Percentiles rank a stretch among this genome's conserved stretches.
These are phyloP conservation scores for Desmophyllum pertusum DNA, from an alignment of 92 coral and sea anemone species.

Conservation along the genomic window DNA sequence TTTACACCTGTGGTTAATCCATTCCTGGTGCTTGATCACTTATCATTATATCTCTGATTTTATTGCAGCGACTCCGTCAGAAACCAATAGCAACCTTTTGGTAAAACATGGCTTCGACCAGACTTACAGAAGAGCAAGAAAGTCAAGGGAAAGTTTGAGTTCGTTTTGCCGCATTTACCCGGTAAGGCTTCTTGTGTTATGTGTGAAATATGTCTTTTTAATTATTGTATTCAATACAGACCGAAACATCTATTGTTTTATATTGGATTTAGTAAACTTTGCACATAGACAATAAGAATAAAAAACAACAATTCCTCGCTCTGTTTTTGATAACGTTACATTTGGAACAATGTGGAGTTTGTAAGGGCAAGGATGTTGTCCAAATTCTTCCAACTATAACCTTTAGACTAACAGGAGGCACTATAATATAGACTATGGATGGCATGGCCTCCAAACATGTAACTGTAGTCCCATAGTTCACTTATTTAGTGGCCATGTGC, in stretches of 20 bases:
- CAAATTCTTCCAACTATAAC: not conserved
- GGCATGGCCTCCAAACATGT: no score
- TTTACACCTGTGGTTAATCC: not conserved
- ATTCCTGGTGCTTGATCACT: not conserved
- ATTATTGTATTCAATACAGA: not conserved
- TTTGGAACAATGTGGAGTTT: not conserved
- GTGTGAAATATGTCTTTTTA: not conserved
- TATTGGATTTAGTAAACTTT: not conserved
- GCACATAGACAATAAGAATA: not conserved
- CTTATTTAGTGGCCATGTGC: no score
- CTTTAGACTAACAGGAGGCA: no score
- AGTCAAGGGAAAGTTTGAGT: constrained; percentile 91
- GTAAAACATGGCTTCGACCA: constrained; percentile 95
- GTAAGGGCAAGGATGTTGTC: not conserved
- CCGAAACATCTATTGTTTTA: not conserved
- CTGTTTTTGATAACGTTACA: not conserved
- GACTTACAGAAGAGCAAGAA: constrained; percentile 95
- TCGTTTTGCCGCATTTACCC: constrained; percentile 95
- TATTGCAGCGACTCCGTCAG: constrained; percentile 69
- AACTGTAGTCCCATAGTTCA: no score
- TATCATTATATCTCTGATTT: constrained; percentile 1
- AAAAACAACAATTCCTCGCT: not conserved
- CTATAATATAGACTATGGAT: no score
- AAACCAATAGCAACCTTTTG: constrained; percentile 77
- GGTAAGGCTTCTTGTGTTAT: constrained; percentile 59